Percentiles rank a stretch among this genome's conserved stretches.
These are phyloP conservation scores for Protaetia brevitarsis DNA, from an alignment of 1,140 invertebrate species.

Conservation along the genomic window DNA sequence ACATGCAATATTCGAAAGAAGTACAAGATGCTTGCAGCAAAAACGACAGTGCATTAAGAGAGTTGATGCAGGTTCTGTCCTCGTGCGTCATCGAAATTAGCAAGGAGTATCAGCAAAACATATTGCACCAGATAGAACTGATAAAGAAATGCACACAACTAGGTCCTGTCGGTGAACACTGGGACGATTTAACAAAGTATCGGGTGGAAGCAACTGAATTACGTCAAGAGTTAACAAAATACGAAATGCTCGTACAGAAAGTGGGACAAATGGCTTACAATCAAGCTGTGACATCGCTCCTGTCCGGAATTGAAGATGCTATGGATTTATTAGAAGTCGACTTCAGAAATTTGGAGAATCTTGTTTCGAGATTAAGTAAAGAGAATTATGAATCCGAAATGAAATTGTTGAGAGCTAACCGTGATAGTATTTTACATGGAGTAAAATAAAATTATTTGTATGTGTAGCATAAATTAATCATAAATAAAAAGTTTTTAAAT, in stretches of 20 bases:
- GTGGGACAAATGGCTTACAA: conserved; percentile 38
- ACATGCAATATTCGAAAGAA: neutral
- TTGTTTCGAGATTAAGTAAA: neutral
- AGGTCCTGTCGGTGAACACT: conserved; percentile 34
- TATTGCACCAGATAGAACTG: conserved; percentile 43
- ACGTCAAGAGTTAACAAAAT: conserved; percentile 39
- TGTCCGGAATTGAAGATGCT: conserved; percentile 18
- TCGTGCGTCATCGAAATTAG: conserved; percentile 36
- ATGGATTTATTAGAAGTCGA: conserved; percentile 21
- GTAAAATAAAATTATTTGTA: neutral
- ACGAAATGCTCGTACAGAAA: conserved; percentile 35
- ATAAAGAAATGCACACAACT: conserved; percentile 31
- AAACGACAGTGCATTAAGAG: conserved; percentile 35
- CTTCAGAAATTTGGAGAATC: conserved; percentile 17
- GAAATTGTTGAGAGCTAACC: conserved; percentile 19
- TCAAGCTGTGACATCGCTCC: conserved; percentile 25
- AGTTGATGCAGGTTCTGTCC: conserved; percentile 39
- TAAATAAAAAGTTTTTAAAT: no score
- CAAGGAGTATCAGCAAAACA: conserved; percentile 39
- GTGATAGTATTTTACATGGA: conserved; percentile 26
- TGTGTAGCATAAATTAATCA: neutral
- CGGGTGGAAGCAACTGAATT: conserved; percentile 38
- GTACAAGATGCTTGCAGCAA: conserved; percentile 29
- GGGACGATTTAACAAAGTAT: conserved; percentile 41
- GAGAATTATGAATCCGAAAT: conserved; percentile 24